phyloP scores from a whole-genome alignment of 1,140 invertebrate genomes.

The Luehdorfia chinensis region DNA sequence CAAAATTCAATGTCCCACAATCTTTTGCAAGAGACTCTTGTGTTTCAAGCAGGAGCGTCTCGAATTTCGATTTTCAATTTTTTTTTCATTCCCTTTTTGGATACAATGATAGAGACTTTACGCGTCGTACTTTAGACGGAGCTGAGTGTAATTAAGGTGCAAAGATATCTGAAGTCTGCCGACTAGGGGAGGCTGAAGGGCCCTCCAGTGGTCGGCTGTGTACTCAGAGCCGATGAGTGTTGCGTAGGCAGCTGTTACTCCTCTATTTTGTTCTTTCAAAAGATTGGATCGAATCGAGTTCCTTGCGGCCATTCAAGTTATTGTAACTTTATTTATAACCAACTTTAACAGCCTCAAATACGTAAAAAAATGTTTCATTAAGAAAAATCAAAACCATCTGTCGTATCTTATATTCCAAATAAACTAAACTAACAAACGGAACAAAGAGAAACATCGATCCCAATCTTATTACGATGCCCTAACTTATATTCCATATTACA shows the following conservation, averaged over 20 bases:
- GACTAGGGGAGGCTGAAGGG: constrained; percentile 55
- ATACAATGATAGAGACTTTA: constrained; percentile 56
- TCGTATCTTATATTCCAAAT: constrained; percentile 27
- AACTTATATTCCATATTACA: constrained; percentile 54
- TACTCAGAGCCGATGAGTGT: constrained; percentile 68
- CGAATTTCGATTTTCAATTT: constrained; percentile 53
- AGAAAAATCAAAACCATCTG: neutral
- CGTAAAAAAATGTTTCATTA: no score
- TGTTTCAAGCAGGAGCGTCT: constrained; percentile 35
- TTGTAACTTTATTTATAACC: neutral
- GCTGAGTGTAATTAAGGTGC: constrained; percentile 74
- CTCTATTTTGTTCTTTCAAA: constrained; percentile 57
- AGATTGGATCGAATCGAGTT: constrained; percentile 68
- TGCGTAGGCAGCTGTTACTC: constrained; percentile 62
- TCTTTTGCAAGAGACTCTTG: constrained; percentile 33
- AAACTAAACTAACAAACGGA: constrained; percentile 40
- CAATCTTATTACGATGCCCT: constrained; percentile 31
- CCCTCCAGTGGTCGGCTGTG: constrained; percentile 60
- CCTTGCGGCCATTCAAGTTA: neutral
- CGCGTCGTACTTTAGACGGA: constrained; percentile 62
- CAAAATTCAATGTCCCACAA: constrained; percentile 34
- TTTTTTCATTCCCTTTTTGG: constrained; percentile 51
- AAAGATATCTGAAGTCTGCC: constrained; percentile 72
- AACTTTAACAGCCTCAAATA: no score
- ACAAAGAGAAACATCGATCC: constrained; percentile 42